Evolutionary conservation across 64 coral and sea anemone genomes (phyloP).

Genomic region (Catalaphyllia jardinei): DNA sequence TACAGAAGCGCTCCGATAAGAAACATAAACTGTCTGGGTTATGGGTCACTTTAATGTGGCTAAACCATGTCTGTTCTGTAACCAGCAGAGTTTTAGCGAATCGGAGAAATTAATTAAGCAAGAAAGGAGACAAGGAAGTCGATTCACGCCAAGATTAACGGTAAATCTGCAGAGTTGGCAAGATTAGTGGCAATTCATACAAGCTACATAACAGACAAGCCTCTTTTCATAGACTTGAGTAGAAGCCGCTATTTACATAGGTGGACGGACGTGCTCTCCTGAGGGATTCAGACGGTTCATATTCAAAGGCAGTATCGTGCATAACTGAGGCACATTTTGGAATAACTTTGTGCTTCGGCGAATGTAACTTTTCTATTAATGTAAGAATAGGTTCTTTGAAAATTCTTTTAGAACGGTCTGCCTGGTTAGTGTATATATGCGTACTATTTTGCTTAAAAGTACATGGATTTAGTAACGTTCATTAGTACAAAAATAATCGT

Average conservation of each 20-base stretch:
- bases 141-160: not conserved
- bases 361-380: too few species aligned
- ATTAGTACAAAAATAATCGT: not conserved
- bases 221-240: not conserved
- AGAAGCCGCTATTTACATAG: not conserved
- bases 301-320: not conserved
- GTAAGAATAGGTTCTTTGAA: too few species aligned
- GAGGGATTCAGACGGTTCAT: not conserved
- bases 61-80: too few species aligned
- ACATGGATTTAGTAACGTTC: not conserved
- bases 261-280: not conserved
- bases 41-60: too few species aligned
- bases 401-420: too few species aligned
- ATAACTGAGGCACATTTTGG: not conserved
- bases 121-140: not conserved
- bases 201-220: not conserved
- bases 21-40: too few species aligned
- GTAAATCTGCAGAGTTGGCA: not conserved
- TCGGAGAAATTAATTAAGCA: not conserved
- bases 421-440: too few species aligned
- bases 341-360: too few species aligned
- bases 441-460: not conserved
- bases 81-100: not conserved
- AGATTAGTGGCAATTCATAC: not conserved
- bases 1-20: too few species aligned